Conservation (phyloP, 2,888 invertebrate genomes). For the Folsomia manolachei region DNA sequence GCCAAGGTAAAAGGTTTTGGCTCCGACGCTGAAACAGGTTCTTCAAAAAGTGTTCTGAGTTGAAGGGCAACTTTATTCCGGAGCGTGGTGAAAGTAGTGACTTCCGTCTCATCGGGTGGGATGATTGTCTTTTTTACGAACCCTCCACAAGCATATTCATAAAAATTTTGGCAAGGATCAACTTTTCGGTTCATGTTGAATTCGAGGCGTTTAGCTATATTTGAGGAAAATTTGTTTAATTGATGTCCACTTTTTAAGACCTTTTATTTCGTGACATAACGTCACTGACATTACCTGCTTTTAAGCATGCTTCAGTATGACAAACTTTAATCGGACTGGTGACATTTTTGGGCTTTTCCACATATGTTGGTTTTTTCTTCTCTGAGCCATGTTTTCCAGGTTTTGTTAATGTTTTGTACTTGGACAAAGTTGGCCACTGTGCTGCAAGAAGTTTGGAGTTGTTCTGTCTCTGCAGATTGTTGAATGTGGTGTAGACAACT, state of each 20-base stretch:
- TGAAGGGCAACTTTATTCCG: conserved; percentile 71
- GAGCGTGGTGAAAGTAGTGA: conserved; percentile 69
- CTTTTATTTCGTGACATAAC: background rate
- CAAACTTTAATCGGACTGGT: conserved; percentile 1
- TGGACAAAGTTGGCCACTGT: conserved; percentile 80
- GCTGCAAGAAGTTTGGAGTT: conserved; percentile 95
- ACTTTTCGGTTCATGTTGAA: conserved; percentile 54
- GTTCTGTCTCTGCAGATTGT: conserved; percentile 93
- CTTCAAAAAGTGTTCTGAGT: conserved; percentile 66
- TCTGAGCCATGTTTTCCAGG: background rate
- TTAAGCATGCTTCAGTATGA: background rate
- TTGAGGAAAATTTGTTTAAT: background rate
- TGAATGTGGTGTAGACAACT: too few species aligned
- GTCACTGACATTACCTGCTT: conserved; percentile 1
- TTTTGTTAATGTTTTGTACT: background rate
- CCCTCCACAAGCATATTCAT: conserved; percentile 73
- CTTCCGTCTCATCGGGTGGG: conserved; percentile 74
- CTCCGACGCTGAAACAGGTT: conserved; percentile 56
- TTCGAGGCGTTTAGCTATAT: conserved; percentile 50
- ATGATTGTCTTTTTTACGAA: conserved; percentile 69
- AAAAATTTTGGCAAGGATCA: conserved; percentile 79
- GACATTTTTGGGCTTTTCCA: background rate
- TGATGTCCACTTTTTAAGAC: background rate
- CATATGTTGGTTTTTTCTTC: background rate
- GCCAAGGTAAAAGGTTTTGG: conserved; percentile 61